Percentiles rank a stretch among this genome's conserved stretches.
Evolutionary conservation across 2,113 vertebrate genomes (phyloP).

Genomic region (Carlito syrichta): DNA sequence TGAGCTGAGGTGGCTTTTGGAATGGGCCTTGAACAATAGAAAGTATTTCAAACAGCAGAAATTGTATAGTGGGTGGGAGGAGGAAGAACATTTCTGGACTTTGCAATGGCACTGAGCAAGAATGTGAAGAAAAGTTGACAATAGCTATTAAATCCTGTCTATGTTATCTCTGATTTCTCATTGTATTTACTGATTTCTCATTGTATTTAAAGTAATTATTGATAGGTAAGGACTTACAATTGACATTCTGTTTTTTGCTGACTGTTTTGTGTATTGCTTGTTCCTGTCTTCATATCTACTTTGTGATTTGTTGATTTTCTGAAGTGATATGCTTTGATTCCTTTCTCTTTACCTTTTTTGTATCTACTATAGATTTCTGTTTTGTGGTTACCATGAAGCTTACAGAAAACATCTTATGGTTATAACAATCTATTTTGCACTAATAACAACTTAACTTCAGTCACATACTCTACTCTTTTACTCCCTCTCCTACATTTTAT

Average conservation of each 20-base stretch:
- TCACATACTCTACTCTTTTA: neutral
- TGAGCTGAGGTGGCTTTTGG: neutral
- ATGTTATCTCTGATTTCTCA: neutral
- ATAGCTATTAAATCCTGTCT: neutral
- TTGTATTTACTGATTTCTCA: neutral
- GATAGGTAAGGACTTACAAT: neutral
- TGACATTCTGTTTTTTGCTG: neutral
- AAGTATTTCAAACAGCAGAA: neutral
- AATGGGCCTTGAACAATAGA: neutral
- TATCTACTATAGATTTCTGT: neutral
- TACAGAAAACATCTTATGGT: neutral
- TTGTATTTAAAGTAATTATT: neutral
- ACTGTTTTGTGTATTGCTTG: neutral
- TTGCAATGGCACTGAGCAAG: neutral
- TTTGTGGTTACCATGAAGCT: neutral
- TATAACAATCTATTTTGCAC: neutral
- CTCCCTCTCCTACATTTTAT: neutral
- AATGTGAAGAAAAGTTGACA: neutral
- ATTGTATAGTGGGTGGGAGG: neutral
- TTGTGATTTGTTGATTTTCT: neutral
- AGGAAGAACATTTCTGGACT: neutral
- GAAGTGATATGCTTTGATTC: neutral
- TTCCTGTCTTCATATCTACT: neutral
- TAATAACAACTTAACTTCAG: neutral
- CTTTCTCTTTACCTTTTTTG: neutral